Percentiles rank a stretch among this genome's conserved stretches.
phyloP scores from a whole-genome alignment of 2,797 vertebrate species.

The Sebastolobus alascanus region DNA sequence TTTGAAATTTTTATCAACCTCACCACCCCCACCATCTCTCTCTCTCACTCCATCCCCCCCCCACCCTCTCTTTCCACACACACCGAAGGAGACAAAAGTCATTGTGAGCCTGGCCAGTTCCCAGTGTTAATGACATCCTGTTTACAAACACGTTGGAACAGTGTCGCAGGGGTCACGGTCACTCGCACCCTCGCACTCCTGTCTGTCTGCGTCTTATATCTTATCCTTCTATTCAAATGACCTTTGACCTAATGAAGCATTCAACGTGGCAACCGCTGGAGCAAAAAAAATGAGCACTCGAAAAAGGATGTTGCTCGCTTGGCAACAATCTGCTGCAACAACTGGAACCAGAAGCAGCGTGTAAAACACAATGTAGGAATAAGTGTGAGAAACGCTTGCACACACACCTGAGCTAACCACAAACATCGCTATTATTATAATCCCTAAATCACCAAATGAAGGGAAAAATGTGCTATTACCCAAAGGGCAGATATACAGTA shows the following conservation, averaged over 20 bases:
- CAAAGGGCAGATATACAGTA: slow-evolving; percentile 72
- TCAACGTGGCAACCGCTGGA: slow-evolving; percentile 24
- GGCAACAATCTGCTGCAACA: not conserved
- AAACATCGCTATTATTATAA: slow-evolving; percentile 66
- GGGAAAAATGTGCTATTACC: slow-evolving; percentile 60
- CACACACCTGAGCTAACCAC: slow-evolving; percentile 21
- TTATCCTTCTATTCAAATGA: slow-evolving; percentile 80
- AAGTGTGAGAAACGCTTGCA: slow-evolving; percentile 12
- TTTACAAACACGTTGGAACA: slow-evolving; percentile 94
- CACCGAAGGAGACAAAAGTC: slow-evolving; percentile 71
- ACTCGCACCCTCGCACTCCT: slow-evolving; percentile 80
- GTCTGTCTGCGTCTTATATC: slow-evolving; percentile 70
- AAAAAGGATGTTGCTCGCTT: slow-evolving; percentile 25
- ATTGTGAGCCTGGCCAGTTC: slow-evolving; percentile 87
- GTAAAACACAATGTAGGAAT: slow-evolving; percentile 29
- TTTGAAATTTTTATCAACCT: slow-evolving; percentile 71
- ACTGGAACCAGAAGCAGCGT: slow-evolving; percentile 2
- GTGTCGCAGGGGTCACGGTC: slow-evolving; percentile 92
- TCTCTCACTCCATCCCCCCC: not conserved
- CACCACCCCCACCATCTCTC: not conserved
- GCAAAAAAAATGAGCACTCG: slow-evolving; percentile 6
- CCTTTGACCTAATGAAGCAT: slow-evolving; percentile 71
- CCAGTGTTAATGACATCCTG: slow-evolving; percentile 98
- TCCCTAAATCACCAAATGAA: slow-evolving; percentile 62
- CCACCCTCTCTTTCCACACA: slow-evolving; percentile 11